Evolutionary conservation across 2,113 vertebrate species (phyloP).

Genomic region (Stomatorhinus ivindoensis): DNA sequence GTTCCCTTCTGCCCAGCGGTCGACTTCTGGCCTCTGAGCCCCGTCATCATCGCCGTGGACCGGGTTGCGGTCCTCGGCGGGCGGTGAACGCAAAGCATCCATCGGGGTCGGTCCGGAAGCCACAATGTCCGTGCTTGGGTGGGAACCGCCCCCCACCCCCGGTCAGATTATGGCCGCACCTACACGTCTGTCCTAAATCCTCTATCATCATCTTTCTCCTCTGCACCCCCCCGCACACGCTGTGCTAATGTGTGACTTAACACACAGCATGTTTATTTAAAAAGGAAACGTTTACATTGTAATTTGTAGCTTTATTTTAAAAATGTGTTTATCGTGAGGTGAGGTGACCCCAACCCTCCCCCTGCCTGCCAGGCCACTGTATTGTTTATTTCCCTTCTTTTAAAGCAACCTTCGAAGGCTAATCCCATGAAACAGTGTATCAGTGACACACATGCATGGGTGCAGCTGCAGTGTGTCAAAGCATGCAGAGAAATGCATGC

Average conservation of each 20-base stretch:
- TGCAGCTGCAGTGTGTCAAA: conserved; percentile 32
- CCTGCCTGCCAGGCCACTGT: neutral
- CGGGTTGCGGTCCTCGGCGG: neutral
- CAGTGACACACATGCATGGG: neutral
- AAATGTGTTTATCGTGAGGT: neutral
- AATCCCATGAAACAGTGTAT: neutral
- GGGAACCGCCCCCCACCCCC: neutral
- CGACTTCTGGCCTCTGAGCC: neutral
- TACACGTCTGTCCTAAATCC: neutral
- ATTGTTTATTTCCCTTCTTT: neutral
- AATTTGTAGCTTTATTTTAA: neutral
- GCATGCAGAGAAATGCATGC: conserved; percentile 40
- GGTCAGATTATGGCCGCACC: neutral
- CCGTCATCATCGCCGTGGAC: neutral
- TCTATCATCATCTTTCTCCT: neutral
- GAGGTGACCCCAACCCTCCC: neutral
- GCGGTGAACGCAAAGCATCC: neutral
- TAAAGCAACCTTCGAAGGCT: neutral
- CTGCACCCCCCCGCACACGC: neutral
- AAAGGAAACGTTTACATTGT: neutral
- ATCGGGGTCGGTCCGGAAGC: neutral
- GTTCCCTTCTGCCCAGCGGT: neutral
- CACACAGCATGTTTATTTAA: neutral
- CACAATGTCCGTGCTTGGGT: neutral
- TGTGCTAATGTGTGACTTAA: neutral